Conservation (phyloP, 2,113 vertebrate genomes). For the Rhinolophus ferrumequinum region DNA sequence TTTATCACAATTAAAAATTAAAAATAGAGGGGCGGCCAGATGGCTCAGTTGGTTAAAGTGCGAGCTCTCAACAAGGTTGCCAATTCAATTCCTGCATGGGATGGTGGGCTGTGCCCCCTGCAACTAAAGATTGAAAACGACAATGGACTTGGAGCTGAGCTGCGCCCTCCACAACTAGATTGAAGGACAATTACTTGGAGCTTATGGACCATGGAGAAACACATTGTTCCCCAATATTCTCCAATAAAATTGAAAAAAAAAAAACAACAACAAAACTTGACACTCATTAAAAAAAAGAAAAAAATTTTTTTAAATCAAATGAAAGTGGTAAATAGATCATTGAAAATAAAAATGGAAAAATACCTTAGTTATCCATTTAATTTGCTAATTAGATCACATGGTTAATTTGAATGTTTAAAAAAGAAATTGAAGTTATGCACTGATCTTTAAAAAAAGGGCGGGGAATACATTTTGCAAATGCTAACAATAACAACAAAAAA, state of each 20-base stretch:
- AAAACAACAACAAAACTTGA: too few relatives aligned
- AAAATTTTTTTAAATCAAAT: conserved; percentile 21
- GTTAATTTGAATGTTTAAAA: conserved; percentile 40
- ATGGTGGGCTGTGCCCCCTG: too few relatives aligned
- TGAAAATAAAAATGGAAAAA: conserved; percentile 32
- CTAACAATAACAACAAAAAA: not conserved
- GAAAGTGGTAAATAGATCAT: not conserved
- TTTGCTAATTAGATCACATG: not conserved
- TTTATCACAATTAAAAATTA: not conserved
- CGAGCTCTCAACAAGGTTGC: too few relatives aligned
- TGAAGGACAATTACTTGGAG: too few relatives aligned
- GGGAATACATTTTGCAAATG: not conserved
- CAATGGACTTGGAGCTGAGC: too few relatives aligned
- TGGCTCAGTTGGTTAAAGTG: too few relatives aligned
- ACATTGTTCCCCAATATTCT: too few relatives aligned
- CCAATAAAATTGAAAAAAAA: too few relatives aligned
- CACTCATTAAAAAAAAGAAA: not conserved
- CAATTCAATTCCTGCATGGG: too few relatives aligned
- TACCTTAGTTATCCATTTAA: not conserved
- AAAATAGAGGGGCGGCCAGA: not conserved
- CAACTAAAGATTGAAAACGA: too few relatives aligned
- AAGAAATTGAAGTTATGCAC: not conserved
- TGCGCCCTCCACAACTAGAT: too few relatives aligned
- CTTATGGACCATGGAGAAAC: too few relatives aligned
- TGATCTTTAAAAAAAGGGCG: not conserved